Evolutionary conservation across 2,888 invertebrate species (phyloP), one percentile per base, ranked within the genome.

Genomic region (Digitonthophagus gazella): DNA sequence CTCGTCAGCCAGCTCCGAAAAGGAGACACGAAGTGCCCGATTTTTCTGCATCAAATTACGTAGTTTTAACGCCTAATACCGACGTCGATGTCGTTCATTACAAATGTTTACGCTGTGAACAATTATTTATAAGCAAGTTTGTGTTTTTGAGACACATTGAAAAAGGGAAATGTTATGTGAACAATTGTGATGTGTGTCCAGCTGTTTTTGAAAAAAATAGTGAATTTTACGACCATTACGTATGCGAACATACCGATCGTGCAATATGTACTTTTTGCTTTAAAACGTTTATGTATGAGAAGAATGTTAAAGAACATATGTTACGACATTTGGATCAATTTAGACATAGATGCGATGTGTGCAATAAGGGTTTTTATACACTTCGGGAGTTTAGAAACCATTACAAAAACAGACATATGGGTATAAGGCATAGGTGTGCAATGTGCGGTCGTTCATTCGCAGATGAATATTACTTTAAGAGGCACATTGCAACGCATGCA

Each of bases 231-330:
- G 75, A 76, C 15, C 83, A 83, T 71, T 83, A 83, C 69, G 68
- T 79, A 0, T 71, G 73, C 0, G 77, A 78, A 15, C 83, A 83
- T 72, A 78, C 80, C 0, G 83, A 83, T 65, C 75, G 83, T 2
- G 83, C 83, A 1, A 80, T 83, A 64, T 83, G 83, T 69, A 80
- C 82, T 71, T 82, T 82, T 68, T 83, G 83, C 72, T 82, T 82
- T 72, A 72, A 81, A 69, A 82, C 83, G 6, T 83, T 82, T 73
- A 81, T 82, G 81, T 82, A 82, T 73, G 82, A 82, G 74, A 82
- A 82, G 69, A 82, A 83, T 71, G 82, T 83, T 58, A 82, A 82
- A 68, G 82, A 82, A 71, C 83, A 83, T 67, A 82, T 83, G 81
- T 69, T 82, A 64, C 76, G 82, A 54, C 83, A 83, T 74, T 74